Percentiles rank a stretch among this genome's conserved stretches.
Evolutionary conservation across 2,113 vertebrate genomes (phyloP).

Genomic region (Eubucco bourcierii): DNA sequence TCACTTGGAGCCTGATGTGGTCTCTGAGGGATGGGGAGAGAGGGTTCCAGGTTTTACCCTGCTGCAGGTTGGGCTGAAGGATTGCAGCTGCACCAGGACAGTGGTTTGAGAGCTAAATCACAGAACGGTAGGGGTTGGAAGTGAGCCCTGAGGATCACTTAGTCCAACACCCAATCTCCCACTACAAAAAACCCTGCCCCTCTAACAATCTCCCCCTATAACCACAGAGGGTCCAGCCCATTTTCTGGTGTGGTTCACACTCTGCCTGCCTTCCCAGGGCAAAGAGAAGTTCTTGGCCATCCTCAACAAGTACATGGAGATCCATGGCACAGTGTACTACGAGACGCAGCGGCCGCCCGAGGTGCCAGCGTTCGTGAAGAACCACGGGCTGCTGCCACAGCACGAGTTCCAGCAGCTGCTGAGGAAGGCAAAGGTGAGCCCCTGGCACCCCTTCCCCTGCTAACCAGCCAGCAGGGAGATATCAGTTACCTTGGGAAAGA

Average conservation of each 20-base stretch:
- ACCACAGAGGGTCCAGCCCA: fast-evolving
- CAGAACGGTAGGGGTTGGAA: too few species aligned
- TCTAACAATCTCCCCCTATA: too few species aligned
- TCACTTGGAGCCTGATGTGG: background rate
- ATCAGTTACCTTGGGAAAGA: background rate
- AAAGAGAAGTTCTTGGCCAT: constrained; percentile 91
- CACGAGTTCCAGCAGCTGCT: constrained; percentile 95
- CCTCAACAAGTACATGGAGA: constrained; percentile 94
- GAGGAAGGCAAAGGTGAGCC: constrained; percentile 86
- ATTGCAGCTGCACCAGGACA: fast-evolving
- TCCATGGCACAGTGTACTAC: constrained; percentile 95
- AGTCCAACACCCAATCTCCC: too few species aligned
- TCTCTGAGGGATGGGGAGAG: background rate
- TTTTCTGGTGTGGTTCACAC: background rate
- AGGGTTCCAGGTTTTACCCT: background rate
- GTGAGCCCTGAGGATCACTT: too few species aligned
- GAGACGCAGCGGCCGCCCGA: constrained; percentile 92
- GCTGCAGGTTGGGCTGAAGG: background rate
- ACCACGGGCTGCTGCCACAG: constrained; percentile 94
- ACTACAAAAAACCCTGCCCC: too few species aligned
- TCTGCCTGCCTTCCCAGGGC: constrained; percentile 75
- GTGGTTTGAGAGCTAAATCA: background rate
- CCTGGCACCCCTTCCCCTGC: fast-evolving
- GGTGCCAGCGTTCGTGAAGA: constrained; percentile 93
- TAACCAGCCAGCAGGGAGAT: background rate